Base-by-base conservation (phyloP, 1,140 invertebrate genomes). In the Drosophila micromelanica region DNA sequence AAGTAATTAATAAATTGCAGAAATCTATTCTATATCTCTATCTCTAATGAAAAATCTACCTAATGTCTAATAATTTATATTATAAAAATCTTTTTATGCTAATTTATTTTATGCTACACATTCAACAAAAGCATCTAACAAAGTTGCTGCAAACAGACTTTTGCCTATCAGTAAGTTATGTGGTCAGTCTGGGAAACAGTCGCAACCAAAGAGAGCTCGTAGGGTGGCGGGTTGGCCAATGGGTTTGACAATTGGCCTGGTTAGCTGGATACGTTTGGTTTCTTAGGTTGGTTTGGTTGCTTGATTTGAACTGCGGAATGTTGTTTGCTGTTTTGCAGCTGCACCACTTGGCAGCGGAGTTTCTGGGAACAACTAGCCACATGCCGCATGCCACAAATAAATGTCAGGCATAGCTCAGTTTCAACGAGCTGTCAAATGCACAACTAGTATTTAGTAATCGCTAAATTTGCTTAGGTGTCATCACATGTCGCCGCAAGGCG, bases 401-500 rank as follows among this genome's bases (percentile, higher is more conserved):
- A 89, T 89, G 67, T 48, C 62, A 62, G 9, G 37, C 60, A 74
- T 69, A 57, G 55, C 46, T 62, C 56, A 35, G 37, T 51, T 56
- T 69, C 67, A 56, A 56, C 65, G 51, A 46, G 48, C 55, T 72
- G 62, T 67, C 52, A 72, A 43, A 13, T 37, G 5, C 17, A n/a
- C 30, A 48, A 60, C 35, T 32, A 12, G 17, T 7, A 48, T 1
- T 52, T 49, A 42, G 13, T 37, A 12, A 8, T 68, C 46, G 42
- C 38, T 54, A 43, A 78, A 67, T 77, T 46, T 46, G 38, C 73
- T 65, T 81, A 81, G 80, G 81, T 86, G 81, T 82, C 81, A 81
- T 87, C 82, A 82, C 70, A 81, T 86, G 84, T 89, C 85, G 79
- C 80, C 46, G 51, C 51, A 74, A 74, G 84, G 84, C 84, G 85